A percentile compares a stretch with the other conserved stretches of the same genome.
Conservation (phyloP, 2,888 invertebrate species). For the Scaptomyza reducta region DNA sequence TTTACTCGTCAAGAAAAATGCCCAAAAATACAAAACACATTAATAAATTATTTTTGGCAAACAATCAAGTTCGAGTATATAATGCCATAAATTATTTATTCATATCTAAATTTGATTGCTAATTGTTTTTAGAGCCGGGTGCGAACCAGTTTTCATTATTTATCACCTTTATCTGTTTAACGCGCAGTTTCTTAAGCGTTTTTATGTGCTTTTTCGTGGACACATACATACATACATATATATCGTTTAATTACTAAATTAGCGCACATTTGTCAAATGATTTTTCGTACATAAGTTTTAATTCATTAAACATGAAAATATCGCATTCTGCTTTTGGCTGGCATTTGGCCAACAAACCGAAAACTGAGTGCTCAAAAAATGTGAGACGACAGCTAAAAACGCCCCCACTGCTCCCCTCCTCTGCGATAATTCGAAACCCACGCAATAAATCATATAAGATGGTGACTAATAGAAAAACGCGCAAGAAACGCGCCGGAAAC, state of each 20-base stretch:
- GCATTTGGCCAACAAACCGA: conserved; percentile 28
- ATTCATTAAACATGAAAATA: conserved; percentile 12
- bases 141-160: conserved; percentile 15
- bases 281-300: conserved; percentile 6
- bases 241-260: not conserved
- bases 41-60: conserved; percentile 3
- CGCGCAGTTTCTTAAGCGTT: conserved; percentile 4
- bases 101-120: not conserved
- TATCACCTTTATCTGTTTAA: conserved; percentile 8
- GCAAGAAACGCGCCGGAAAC: conserved; percentile 25
- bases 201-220: not conserved
- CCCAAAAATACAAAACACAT: not conserved
- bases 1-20: too few species aligned
- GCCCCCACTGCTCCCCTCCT: conserved; percentile 1
- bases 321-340: conserved; percentile 22
- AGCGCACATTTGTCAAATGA: conserved; percentile 6
- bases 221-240: not conserved
- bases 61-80: not conserved
- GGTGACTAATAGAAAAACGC: conserved; percentile 50
- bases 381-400: conserved; percentile 20
- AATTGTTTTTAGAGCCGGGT: conserved; percentile 2
- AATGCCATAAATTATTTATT: too few species aligned
- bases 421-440: conserved; percentile 4
- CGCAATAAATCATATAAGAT: conserved; percentile 25
- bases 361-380: conserved; percentile 25